A percentile compares a stretch with the other conserved stretches of the same genome.
Evolutionary conservation across 2,113 vertebrate genomes (phyloP).

Genomic region (Odontesthes bonariensis): DNA sequence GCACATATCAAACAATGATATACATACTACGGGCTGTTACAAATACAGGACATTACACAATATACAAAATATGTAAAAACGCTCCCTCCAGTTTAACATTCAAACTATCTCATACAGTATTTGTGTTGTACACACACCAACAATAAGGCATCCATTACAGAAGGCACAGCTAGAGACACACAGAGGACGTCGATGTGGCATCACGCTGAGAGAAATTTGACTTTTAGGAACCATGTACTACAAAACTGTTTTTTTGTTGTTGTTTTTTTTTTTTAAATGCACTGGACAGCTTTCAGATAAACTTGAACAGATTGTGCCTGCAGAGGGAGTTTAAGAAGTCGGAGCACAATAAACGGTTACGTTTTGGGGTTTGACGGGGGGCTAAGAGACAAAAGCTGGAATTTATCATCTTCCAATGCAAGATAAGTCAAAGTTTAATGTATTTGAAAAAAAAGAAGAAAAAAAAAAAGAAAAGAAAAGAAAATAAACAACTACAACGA

Average conservation of each 20-base stretch:
- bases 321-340: neutral
- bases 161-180: conserved; percentile 38
- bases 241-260: neutral
- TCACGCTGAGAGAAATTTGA: conserved; percentile 10
- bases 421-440: neutral
- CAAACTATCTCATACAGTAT: conserved; percentile 49
- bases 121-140: conserved; percentile 32
- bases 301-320: conserved; percentile 12
- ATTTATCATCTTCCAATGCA: neutral
- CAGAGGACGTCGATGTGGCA: neutral
- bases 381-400: neutral
- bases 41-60: conserved; percentile 60
- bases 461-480: neutral
- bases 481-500: conserved; percentile 7
- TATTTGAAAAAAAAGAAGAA: neutral
- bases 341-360: neutral
- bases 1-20: conserved; percentile 57
- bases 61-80: conserved; percentile 64
- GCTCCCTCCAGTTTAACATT: conserved; percentile 57
- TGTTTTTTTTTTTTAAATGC: neutral
- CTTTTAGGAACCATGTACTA: neutral
- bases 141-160: conserved; percentile 25
- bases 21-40: conserved; percentile 54
- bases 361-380: neutral
- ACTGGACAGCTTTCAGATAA: conserved; percentile 20